Conservation (phyloP, 53 echinoderm and acorn worm species). For the Hippasteria phrygiana region DNA sequence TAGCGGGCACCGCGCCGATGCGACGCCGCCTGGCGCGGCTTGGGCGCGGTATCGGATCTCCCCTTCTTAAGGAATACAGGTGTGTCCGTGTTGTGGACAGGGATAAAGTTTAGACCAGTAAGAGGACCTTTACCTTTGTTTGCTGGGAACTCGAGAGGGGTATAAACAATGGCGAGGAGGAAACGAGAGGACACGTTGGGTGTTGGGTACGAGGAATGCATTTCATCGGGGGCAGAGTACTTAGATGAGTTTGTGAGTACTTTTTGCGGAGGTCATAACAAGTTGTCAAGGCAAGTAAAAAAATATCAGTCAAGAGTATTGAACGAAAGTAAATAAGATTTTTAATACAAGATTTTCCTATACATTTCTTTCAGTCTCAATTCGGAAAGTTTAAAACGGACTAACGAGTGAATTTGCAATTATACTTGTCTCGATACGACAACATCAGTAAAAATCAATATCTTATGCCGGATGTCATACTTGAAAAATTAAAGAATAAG, state of each 20-base stretch:
- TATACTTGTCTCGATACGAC: no score
- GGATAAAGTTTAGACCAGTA: slow-evolving; percentile 11
- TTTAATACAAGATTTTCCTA: no score
- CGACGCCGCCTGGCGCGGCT: neutral
- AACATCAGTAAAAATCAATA: no score
- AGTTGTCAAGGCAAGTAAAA: slow-evolving; percentile 8
- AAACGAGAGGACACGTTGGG: slow-evolving; percentile 11
- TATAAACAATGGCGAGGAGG: slow-evolving; percentile 39
- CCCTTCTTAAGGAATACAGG: slow-evolving; percentile 7
- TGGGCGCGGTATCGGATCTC: slow-evolving; percentile 5
- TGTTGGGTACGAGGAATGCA: slow-evolving; percentile 35
- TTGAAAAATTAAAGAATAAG: no score
- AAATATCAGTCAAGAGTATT: no score
- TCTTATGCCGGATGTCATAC: no score
- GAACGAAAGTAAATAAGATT: no score
- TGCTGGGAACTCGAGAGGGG: slow-evolving; percentile 23
- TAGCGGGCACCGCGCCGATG: neutral
- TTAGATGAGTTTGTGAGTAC: slow-evolving; percentile 12
- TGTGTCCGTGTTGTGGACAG: slow-evolving; percentile 10
- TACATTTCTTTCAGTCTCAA: no score
- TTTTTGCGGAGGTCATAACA: no score
- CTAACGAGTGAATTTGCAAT: no score
- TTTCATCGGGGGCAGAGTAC: slow-evolving; percentile 56
- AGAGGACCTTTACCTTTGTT: slow-evolving; percentile 25
- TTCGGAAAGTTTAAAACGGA: no score